Evolutionary conservation across 2,888 invertebrate species (phyloP).

Genomic region (Smittia aterrima): DNA sequence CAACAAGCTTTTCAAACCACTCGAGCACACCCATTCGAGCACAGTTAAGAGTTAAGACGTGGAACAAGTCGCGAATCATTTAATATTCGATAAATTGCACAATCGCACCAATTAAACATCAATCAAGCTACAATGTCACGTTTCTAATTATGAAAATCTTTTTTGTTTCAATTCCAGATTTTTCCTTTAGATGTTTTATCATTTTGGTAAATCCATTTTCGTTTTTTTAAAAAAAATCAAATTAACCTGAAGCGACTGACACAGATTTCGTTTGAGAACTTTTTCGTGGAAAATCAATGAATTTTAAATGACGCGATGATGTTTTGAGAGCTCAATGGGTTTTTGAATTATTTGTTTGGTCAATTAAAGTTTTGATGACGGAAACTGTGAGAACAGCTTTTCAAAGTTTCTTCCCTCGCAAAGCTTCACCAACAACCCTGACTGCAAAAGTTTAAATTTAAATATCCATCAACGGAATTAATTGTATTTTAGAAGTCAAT

Average conservation of each 20-base stretch:
- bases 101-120: neutral
- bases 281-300: conserved; percentile 9
- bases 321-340: no score
- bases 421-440: neutral
- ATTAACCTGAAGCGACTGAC: neutral
- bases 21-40: no score
- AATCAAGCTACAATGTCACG: neutral
- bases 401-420: no score
- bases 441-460: neutral
- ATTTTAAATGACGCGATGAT: neutral
- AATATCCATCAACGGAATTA: conserved; percentile 32
- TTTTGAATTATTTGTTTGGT: no score
- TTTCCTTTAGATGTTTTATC: conserved; percentile 35
- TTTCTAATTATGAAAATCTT: neutral
- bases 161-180: conserved; percentile 29
- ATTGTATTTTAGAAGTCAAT: conserved; percentile 35
- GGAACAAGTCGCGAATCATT: no score
- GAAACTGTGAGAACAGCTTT: no score
- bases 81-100: neutral
- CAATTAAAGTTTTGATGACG: no score
- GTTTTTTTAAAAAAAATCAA: neutral
- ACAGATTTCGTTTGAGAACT: neutral
- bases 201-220: conserved; percentile 32
- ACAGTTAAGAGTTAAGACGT: no score
- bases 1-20: no score